Evolutionary conservation across 2,113 vertebrate genomes (phyloP).

Genomic region (Macrotus californicus): DNA sequence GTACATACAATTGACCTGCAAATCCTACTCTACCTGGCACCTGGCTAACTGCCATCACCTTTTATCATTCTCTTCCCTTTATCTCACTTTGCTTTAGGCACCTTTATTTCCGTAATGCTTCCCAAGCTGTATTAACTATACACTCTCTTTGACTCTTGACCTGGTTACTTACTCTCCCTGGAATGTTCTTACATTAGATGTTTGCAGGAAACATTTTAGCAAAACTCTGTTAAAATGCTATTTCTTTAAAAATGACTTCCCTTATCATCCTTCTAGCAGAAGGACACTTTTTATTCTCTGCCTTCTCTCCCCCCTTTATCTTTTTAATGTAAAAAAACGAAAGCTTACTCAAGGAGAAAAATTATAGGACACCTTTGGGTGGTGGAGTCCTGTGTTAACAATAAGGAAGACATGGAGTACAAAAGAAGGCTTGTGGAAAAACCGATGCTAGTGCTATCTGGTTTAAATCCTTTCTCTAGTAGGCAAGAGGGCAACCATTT

Average conservation of each 20-base stretch:
- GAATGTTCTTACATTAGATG: neutral
- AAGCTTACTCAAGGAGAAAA: constrained; percentile 1
- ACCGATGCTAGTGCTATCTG: neutral
- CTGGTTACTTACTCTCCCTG: neutral
- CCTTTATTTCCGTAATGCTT: neutral
- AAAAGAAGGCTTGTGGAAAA: neutral
- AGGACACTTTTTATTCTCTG: neutral
- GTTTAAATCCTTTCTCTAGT: neutral
- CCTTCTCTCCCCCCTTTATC: neutral
- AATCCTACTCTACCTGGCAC: neutral
- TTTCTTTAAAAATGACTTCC: neutral
- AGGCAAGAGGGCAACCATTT: neutral
- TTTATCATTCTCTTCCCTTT: neutral
- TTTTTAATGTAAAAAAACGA: neutral
- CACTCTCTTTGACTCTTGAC: neutral
- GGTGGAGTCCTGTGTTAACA: neutral
- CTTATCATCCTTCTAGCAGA: neutral
- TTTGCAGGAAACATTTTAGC: neutral
- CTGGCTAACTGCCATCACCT: neutral
- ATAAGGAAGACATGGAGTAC: neutral
- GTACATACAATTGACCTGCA: neutral
- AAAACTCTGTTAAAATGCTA: neutral
- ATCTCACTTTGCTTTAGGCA: neutral
- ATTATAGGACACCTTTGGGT: neutral
- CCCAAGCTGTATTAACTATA: neutral